Percentiles rank a stretch among this genome's conserved stretches.
phyloP scores from a whole-genome alignment of 1,140 invertebrate species.

The Bactericera cockerelli region DNA sequence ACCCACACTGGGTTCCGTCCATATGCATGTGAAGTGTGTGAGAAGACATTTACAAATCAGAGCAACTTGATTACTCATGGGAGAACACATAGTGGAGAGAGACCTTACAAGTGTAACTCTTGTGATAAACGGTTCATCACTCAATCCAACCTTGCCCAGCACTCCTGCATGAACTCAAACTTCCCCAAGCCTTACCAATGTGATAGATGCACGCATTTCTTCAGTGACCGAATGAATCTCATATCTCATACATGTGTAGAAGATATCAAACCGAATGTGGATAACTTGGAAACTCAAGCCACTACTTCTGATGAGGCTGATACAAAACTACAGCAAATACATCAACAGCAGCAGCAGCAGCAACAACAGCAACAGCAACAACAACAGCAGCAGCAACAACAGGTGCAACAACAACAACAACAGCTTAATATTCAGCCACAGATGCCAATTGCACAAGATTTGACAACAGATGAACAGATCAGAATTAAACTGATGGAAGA shows the following conservation, averaged over 20 bases:
- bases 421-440: too few species aligned
- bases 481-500: background rate
- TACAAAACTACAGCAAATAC: background rate
- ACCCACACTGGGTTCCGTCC: conserved; percentile 39
- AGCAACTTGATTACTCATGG: conserved; percentile 86
- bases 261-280: background rate
- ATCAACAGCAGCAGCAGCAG: background rate
- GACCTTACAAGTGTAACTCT: conserved; percentile 47
- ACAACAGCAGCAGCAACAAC: too few species aligned
- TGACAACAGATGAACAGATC: background rate
- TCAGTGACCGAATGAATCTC: conserved; percentile 4
- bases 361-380: too few species aligned
- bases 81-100: conserved; percentile 55
- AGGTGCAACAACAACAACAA: too few species aligned
- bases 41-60: conserved; percentile 51
- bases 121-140: conserved; percentile 10
- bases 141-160: background rate
- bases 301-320: background rate
- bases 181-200: conserved; percentile 6
- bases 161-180: conserved; percentile 4
- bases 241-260: background rate
- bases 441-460: too few species aligned
- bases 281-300: background rate
- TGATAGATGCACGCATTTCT: background rate
- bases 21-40: conserved; percentile 34